Conservation (phyloP, 2,113 vertebrate species). For the Mesocricetus auratus region DNA sequence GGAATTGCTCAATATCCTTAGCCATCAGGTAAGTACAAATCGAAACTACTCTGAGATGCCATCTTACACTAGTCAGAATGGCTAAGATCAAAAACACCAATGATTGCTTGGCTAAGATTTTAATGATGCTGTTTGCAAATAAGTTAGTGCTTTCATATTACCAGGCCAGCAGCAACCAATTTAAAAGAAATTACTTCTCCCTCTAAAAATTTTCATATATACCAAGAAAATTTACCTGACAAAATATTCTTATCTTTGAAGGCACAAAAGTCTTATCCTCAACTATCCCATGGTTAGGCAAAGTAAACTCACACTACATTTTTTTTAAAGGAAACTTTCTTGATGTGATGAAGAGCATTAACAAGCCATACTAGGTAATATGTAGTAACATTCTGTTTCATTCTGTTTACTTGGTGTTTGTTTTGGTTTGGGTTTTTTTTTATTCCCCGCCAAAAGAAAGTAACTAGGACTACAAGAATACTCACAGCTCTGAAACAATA, state of each 20-base stretch:
- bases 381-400: not conserved
- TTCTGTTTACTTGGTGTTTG: not conserved
- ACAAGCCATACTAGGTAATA: rapidly evolving
- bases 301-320: conserved; percentile 56
- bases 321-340: not conserved
- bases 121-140: conserved; percentile 80
- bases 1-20: no score
- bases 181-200: conserved; percentile 77
- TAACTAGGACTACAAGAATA: not conserved
- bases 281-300: conserved; percentile 69
- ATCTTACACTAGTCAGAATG: no score
- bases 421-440: not conserved
- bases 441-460: not conserved
- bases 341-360: not conserved
- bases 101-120: conserved; percentile 37
- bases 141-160: conserved; percentile 80
- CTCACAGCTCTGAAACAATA: not conserved
- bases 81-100: no score
- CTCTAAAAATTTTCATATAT: conserved; percentile 76
- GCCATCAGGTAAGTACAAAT: no score
- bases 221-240: conserved; percentile 69
- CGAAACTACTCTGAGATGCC: no score
- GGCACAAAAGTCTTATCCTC: conserved; percentile 58
- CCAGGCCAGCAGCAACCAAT: conserved; percentile 75
- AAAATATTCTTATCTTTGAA: conserved; percentile 62